Evolutionary conservation across 2,113 vertebrate genomes (phyloP), one percentile per base, ranked within the genome.

Genomic region (Struthio camelus): DNA sequence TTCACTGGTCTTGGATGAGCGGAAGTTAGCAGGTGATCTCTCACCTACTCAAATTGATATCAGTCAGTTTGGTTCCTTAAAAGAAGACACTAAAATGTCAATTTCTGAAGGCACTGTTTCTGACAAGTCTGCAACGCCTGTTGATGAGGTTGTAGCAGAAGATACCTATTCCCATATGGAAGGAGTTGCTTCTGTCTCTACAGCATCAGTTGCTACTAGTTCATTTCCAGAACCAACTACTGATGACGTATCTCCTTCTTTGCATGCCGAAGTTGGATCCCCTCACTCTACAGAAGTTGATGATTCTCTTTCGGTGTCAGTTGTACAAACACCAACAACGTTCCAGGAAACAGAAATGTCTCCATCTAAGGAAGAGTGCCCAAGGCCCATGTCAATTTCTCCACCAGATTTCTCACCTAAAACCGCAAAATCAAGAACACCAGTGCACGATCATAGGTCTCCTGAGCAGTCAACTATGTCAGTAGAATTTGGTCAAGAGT

Each of bases 41-140:
- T 99, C 98, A 93, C 98, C 98, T 1, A 98, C 98, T 76, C 98
- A 98, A 86, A 93, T 98, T 88, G 99, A 99, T 84, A 97, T 96
- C 64, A 98, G 97, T 91, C 98, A 98, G 82, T 98, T 98, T 16
- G 96, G 98, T 44, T 97, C 98, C 17, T 98, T 99, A 83, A 99
- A 99, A 97, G 99, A 99, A 92, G 99, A 99, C 27, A 99, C 98
- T 30, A 99, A 99, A 98, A 99, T 99, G 99, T 99, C 99, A 7
- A 99, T 99, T 98, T 99, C 99, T 72, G 99, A 99, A 97, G 99
- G 99, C 32, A 99, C 99, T 11, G 98, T 99, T 83, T 99, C 99
- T 73, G 99, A 99, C 96, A 99, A 99, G 87, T 99, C 99, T 83
- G 99, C 97, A 56, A 99, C 99, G 19, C 99, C 99, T 1, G 98